Evolutionary conservation across 2,888 invertebrate species (phyloP).

Genomic region (Cephus nigrinus): DNA sequence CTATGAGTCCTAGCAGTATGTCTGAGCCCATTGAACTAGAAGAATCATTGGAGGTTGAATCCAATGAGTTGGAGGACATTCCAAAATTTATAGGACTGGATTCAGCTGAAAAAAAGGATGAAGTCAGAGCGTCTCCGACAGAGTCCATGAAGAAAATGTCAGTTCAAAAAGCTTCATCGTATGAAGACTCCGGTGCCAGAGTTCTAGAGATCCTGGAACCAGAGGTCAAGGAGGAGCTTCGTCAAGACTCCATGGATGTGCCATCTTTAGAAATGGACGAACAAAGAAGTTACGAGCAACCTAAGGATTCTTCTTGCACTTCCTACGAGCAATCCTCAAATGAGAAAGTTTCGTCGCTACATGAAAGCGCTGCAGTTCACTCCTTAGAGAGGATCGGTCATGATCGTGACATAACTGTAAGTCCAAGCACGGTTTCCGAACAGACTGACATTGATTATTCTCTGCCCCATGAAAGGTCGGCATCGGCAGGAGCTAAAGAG

Average conservation of each 20-base stretch:
- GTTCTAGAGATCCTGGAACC: conserved; percentile 55
- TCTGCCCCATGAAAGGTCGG: conserved; percentile 36
- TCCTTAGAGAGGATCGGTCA: conserved; percentile 50
- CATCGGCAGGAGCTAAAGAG: conserved; percentile 4
- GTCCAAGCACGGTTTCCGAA: conserved; percentile 53
- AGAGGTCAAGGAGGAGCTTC: conserved; percentile 27
- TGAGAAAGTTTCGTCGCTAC: conserved; percentile 41
- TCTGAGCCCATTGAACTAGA: conserved; percentile 58
- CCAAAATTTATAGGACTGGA: conserved; percentile 22
- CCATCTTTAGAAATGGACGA: conserved; percentile 58
- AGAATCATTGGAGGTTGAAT: conserved; percentile 45
- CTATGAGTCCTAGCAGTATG: conserved; percentile 58
- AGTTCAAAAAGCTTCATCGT: conserved; percentile 27
- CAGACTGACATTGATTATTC: conserved; percentile 49
- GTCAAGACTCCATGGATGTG: conserved; percentile 55
- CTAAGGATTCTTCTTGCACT: background rate
- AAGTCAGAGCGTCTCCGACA: background rate
- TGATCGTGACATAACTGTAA: conserved; percentile 51
- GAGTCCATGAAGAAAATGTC: background rate
- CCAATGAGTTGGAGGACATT: conserved; percentile 36
- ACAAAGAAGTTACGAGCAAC: conserved; percentile 36
- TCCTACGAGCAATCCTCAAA: conserved; percentile 28
- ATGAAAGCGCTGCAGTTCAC: conserved; percentile 51
- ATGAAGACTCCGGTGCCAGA: conserved; percentile 47
- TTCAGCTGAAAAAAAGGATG: background rate